These are phyloP conservation scores for Maniola jurtina DNA, from an alignment of 1,140 invertebrate species.

Conservation along the genomic window DNA sequence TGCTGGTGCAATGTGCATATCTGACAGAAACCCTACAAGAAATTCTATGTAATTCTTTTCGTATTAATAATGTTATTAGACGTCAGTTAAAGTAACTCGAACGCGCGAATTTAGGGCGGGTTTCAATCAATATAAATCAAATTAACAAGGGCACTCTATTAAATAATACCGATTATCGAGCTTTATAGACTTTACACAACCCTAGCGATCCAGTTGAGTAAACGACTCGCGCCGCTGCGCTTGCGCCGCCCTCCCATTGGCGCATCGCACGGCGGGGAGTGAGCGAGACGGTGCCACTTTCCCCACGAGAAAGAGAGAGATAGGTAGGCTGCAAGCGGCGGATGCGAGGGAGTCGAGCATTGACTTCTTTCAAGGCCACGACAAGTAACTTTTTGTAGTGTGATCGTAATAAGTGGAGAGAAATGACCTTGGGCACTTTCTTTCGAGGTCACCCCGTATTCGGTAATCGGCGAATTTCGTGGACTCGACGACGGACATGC, in stretches of 20 bases:
- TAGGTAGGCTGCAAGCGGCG: slow-evolving; percentile 52
- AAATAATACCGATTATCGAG: slow-evolving; percentile 53
- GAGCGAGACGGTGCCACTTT: slow-evolving; percentile 44
- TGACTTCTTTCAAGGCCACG: slow-evolving; percentile 72
- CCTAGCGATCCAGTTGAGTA: slow-evolving; percentile 68
- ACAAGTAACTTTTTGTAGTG: slow-evolving; percentile 62
- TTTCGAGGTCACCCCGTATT: slow-evolving; percentile 57
- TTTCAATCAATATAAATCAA: slow-evolving; percentile 25
- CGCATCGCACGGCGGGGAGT: slow-evolving; percentile 40
- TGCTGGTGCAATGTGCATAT: too few relatives aligned
- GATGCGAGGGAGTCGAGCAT: slow-evolving; percentile 71
- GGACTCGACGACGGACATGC: slow-evolving; percentile 2
- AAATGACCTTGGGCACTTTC: slow-evolving; percentile 70
- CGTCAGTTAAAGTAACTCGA: neutral
- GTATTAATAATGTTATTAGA: neutral
- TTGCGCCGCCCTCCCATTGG: slow-evolving; percentile 59
- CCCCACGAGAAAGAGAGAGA: slow-evolving; percentile 44
- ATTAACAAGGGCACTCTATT: slow-evolving; percentile 40
- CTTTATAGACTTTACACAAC: slow-evolving; percentile 56
- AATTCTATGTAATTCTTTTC: too few relatives aligned
- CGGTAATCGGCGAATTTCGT: slow-evolving; percentile 13
- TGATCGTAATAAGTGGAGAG: slow-evolving; percentile 59
- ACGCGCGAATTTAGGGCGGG: neutral
- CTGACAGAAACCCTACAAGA: too few relatives aligned
- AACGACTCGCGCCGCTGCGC: slow-evolving; percentile 70